Evolutionary conservation across 2,113 vertebrate genomes (phyloP), one percentile per base, ranked within the genome.

Genomic region (Tachycineta bicolor): DNA sequence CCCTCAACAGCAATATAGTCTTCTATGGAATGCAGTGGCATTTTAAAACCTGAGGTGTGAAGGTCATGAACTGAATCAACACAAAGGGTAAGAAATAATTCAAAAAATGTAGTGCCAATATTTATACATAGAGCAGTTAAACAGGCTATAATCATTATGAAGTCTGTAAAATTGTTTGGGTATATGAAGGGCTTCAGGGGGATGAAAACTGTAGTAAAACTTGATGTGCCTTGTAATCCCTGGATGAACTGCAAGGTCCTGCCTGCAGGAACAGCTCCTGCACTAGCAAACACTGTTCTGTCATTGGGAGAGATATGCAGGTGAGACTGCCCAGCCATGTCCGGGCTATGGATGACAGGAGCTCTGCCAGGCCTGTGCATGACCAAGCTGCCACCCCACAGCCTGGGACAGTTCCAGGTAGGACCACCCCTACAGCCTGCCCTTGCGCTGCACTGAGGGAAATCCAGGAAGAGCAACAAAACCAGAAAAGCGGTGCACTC

Each of bases 51-150:
- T 74, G 33, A 60, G 90, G 34, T 47, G 39, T 86, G 59, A 77
- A 83, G 73, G 88, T 74, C 83, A 91, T 43, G 44, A 87, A 87
- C 83, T 55, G 65, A 94, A 91, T 63, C 81, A 82, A 87, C 13
- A 68, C 26, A 44, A 85, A 71, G 49, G 56, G 49, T 52, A 91
- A 82, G 91, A 94, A 70, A 87, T 11, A 49, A 63, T 50, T 47
- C 14, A 0, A 59, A 64, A 91, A 71, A 55, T 10, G 31, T 39
- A 68, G 20, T 52, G 81, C 15, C 16, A 47, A 20, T 59, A 74
- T 55, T 81, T 91, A 70, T 47, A 86, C 8, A 70, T 47, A 86
- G 7, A 84, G 64, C 24, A 77, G 33, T 75, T 77, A 82, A 82
- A 75, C 71, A 89, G 10, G 39, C 50, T 49, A 74, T 65, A 75